Evolutionary conservation across 1,140 invertebrate species (phyloP).

Genomic region (Wasmannia auropunctata): DNA sequence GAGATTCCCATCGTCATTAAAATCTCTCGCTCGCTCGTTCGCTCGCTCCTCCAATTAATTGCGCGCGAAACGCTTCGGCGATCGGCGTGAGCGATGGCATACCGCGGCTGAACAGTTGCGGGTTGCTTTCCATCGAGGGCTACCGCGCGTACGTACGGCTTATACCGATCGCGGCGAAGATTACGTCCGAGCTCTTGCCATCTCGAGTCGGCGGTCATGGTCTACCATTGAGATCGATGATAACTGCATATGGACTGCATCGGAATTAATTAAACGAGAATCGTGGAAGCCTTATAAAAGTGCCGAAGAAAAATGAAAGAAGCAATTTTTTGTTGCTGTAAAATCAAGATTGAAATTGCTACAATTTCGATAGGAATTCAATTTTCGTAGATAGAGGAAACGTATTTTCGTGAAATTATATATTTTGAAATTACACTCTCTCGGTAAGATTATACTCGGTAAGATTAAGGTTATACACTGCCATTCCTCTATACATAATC

Average conservation of each 20-base stretch:
- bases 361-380: neutral
- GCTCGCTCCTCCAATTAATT: slow-evolving; percentile 54
- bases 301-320: no score
- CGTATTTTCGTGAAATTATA: neutral
- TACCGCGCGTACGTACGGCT: slow-evolving; percentile 12
- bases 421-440: neutral
- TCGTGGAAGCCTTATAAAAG: neutral
- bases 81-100: slow-evolving; percentile 48
- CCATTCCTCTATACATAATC: neutral
- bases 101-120: slow-evolving; percentile 48
- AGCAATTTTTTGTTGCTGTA: neutral
- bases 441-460: neutral
- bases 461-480: neutral
- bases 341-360: neutral
- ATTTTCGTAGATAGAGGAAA: neutral
- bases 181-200: slow-evolving; percentile 39
- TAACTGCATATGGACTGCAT: slow-evolving; percentile 28
- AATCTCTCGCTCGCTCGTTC: slow-evolving; percentile 38
- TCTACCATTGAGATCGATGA: slow-evolving; percentile 41
- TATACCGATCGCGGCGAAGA: slow-evolving; percentile 44
- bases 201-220: slow-evolving; percentile 8
- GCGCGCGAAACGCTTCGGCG: slow-evolving; percentile 37
- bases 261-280: slow-evolving; percentile 31
- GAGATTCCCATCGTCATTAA: slow-evolving; percentile 41
- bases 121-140: slow-evolving; percentile 34